Conservation (phyloP, 1,140 invertebrate genomes). For the Drosophila persimilis region DNA sequence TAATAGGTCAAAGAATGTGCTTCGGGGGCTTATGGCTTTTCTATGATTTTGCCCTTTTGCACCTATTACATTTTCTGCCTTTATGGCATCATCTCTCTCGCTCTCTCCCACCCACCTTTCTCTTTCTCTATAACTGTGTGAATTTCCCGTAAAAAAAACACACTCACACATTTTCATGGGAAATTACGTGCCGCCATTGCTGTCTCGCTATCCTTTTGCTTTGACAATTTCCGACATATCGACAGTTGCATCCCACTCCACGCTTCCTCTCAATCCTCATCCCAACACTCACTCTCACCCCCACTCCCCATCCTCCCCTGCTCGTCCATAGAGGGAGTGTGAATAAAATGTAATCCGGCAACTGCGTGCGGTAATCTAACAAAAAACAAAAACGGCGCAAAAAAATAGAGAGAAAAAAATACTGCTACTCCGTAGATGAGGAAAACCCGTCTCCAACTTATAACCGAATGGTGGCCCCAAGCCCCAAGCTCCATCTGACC, state of each 20-base stretch:
- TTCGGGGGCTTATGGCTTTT: too few species aligned
- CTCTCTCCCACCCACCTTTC: neutral
- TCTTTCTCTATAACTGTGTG: slow-evolving; percentile 14
- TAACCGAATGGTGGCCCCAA: slow-evolving; percentile 39
- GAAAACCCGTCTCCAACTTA: slow-evolving; percentile 28
- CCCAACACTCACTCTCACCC: neutral
- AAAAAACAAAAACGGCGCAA: slow-evolving; percentile 18
- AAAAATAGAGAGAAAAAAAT: slow-evolving; percentile 25
- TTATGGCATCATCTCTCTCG: too few species aligned
- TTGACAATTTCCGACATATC: slow-evolving; percentile 75
- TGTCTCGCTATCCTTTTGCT: slow-evolving; percentile 44
- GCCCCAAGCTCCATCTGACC: slow-evolving; percentile 15
- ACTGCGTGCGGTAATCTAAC: slow-evolving; percentile 52
- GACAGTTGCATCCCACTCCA: slow-evolving; percentile 49
- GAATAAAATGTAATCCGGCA: slow-evolving; percentile 71
- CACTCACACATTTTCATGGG: slow-evolving; percentile 32
- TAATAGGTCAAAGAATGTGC: too few species aligned
- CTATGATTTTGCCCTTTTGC: too few species aligned
- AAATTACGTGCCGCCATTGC: slow-evolving; percentile 60
- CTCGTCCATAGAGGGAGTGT: slow-evolving; percentile 28
- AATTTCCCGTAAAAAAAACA: slow-evolving; percentile 13
- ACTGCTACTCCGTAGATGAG: slow-evolving; percentile 1
- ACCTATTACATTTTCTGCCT: too few species aligned
- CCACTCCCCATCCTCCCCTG: neutral
- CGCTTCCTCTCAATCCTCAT: slow-evolving; percentile 12